Conservation (phyloP, 2,113 vertebrate genomes). For the Arothron firmamentum region DNA sequence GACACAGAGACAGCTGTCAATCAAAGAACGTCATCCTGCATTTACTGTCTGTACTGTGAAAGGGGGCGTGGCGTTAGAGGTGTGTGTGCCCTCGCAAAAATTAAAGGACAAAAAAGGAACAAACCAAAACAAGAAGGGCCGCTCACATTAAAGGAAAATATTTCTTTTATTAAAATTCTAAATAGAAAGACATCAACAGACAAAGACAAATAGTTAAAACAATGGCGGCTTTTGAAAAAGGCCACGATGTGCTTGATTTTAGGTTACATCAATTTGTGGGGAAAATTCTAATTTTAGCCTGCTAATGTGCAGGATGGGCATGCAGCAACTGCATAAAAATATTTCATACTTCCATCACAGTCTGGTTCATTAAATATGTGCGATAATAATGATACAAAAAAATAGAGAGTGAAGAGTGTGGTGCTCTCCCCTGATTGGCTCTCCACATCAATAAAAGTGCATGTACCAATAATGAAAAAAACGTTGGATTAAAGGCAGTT, state of each 20-base stretch:
- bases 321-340: no score
- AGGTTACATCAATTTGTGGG: constrained; percentile 4
- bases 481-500: constrained; percentile 9
- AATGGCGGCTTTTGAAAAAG: constrained; percentile 32
- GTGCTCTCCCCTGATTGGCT: constrained; percentile 28
- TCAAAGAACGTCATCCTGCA: constrained; percentile 39
- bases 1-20: constrained; percentile 67
- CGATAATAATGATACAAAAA: constrained; percentile 16
- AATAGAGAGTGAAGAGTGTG: constrained; percentile 37
- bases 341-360: background rate
- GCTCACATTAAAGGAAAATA: constrained; percentile 61
- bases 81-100: no score
- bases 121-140: background rate
- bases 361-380: constrained; percentile 25
- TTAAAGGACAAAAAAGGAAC: no score
- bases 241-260: constrained; percentile 38
- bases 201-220: constrained; percentile 42
- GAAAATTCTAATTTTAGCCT: no score
- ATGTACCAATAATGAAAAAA: constrained; percentile 27
- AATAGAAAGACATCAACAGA: constrained; percentile 65
- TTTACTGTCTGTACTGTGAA: constrained; percentile 7
- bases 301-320: no score
- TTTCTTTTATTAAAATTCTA: constrained; percentile 61
- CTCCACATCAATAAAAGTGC: constrained; percentile 49
- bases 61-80: background rate